Percentiles rank a stretch among this genome's conserved stretches.
phyloP scores from a whole-genome alignment of 2,797 vertebrate genomes.

The Todus mexicanus region DNA sequence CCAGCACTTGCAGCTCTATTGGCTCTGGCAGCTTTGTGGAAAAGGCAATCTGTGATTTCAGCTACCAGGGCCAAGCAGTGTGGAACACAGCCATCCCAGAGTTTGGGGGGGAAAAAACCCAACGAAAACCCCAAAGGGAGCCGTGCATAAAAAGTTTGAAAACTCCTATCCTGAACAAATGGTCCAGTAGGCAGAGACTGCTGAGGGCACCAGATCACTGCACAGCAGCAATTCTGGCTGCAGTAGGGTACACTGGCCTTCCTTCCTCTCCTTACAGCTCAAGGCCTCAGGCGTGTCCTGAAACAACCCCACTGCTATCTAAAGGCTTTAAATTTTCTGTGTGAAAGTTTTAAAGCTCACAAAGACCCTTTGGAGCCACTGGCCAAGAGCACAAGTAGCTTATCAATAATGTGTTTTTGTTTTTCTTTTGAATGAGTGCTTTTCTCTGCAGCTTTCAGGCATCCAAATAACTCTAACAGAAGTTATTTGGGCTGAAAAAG shows the following conservation, averaged over 20 bases:
- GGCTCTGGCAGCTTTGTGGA: not conserved
- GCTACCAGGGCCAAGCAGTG: not conserved
- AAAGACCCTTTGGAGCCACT: not conserved
- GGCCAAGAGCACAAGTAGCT: not conserved
- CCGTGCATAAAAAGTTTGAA: not conserved
- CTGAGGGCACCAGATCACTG: not conserved
- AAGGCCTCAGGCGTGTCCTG: not conserved
- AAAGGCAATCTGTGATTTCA: not conserved
- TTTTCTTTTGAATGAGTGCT: slow-evolving; percentile 2
- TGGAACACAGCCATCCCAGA: not conserved
- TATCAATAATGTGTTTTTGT: not conserved
- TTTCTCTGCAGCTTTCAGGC: not conserved
- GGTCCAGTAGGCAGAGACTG: not conserved
- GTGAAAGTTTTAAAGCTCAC: not conserved
- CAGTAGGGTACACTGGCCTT: not conserved
- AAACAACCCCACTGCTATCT: not conserved
- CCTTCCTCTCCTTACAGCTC: not conserved
- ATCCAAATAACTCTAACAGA: not conserved
- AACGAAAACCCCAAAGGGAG: not conserved
- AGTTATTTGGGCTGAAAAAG: not conserved
- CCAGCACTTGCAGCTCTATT: not conserved
- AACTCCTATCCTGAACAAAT: not conserved
- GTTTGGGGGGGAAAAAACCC: too few species aligned
- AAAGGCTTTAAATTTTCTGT: not conserved
- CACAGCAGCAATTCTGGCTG: rapidly evolving